A percentile compares a stretch with the other conserved stretches of the same genome.
Conservation (phyloP, 2,888 invertebrate genomes). For the Vanessa cardui region DNA sequence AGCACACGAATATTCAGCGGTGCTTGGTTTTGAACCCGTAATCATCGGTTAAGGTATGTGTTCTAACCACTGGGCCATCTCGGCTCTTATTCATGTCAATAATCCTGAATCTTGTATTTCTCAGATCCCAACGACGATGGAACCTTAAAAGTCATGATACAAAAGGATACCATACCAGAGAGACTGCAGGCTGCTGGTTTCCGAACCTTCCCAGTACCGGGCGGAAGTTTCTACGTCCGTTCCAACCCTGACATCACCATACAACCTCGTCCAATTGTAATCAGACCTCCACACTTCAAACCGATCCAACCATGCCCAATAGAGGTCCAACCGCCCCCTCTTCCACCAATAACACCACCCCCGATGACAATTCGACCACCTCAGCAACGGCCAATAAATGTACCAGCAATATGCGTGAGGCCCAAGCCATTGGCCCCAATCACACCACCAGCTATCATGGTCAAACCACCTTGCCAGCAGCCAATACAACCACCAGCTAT, state of each 20-base stretch:
- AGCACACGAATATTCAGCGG: too few relatives aligned
- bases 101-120: conserved; percentile 36
- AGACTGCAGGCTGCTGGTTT: conserved; percentile 56
- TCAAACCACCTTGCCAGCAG: conserved; percentile 52
- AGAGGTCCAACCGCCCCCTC: conserved; percentile 51
- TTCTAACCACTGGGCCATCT: too few relatives aligned
- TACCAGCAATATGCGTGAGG: conserved; percentile 54
- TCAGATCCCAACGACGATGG: conserved; percentile 62
- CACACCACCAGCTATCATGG: conserved; percentile 54
- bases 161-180: conserved; percentile 46
- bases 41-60: too few relatives aligned
- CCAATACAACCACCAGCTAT: conserved; percentile 50
- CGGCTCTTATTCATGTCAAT: too few relatives aligned
- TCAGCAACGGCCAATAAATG: conserved; percentile 49
- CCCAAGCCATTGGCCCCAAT: conserved; percentile 52
- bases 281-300: conserved; percentile 51
- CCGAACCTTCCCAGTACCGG: conserved; percentile 57
- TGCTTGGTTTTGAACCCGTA: too few relatives aligned
- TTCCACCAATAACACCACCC: conserved; percentile 52
- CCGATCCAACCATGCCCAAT: conserved; percentile 56
- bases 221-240: conserved; percentile 61
- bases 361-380: conserved; percentile 55
- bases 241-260: conserved; percentile 62
- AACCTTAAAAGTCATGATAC: conserved; percentile 49
- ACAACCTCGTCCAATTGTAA: conserved; percentile 65